Evolutionary conservation across 2,888 invertebrate species (phyloP).

Genomic region (Cepaea hortensis): DNA sequence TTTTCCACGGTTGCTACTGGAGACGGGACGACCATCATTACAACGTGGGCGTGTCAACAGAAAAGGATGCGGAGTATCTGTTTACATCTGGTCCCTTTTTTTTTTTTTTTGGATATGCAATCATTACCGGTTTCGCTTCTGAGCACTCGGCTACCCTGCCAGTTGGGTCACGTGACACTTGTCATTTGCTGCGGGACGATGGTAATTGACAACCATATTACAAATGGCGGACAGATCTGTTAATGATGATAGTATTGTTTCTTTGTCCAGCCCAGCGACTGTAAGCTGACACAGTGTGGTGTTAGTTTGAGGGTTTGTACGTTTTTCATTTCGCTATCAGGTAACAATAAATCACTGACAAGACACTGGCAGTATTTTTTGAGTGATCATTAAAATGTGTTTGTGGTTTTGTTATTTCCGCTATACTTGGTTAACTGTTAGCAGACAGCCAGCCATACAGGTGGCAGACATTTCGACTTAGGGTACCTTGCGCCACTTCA

Average conservation of each 20-base stretch:
- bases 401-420: no score
- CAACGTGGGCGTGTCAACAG: constrained; percentile 19
- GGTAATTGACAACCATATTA: constrained; percentile 26
- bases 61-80: constrained; percentile 5
- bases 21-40: neutral
- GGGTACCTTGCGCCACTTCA: no score
- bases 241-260: constrained; percentile 5
- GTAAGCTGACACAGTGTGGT: neutral
- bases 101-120: neutral
- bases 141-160: neutral
- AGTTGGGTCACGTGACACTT: constrained; percentile 26
- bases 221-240: constrained; percentile 1
- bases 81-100: neutral
- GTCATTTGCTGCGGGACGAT: constrained; percentile 19
- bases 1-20: constrained; percentile 16
- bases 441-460: no score
- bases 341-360: neutral
- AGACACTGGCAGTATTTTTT: no score
- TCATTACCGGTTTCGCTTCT: constrained; percentile 33
- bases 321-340: neutral
- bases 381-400: no score
- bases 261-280: neutral
- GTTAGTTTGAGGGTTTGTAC: neutral
- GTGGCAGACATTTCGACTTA: no score
- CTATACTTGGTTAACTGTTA: no score